Conservation (phyloP, 2,113 vertebrate species). For the Emydura subglobosa region DNA sequence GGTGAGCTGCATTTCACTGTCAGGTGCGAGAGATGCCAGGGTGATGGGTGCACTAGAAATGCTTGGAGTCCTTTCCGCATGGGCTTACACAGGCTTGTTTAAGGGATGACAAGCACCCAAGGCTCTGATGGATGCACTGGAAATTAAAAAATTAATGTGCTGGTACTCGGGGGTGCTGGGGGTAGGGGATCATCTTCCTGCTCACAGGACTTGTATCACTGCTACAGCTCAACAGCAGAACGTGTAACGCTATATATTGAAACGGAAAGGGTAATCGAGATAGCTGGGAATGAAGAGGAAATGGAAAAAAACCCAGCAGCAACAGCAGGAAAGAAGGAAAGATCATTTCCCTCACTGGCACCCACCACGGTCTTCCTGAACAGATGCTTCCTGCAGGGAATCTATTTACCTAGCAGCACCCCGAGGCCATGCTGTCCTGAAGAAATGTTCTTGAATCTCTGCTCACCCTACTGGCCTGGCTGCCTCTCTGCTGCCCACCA, state of each 20-base stretch:
- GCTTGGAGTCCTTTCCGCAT: background rate
- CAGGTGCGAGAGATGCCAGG: background rate
- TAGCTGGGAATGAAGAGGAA: background rate
- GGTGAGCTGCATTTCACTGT: background rate
- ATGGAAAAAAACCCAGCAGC: background rate
- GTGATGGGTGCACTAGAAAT: background rate
- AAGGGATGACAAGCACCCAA: background rate
- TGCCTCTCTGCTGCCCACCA: background rate
- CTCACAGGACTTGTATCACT: background rate
- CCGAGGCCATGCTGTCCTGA: background rate
- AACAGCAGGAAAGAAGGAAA: background rate
- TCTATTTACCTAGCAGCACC: background rate
- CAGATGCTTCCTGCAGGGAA: background rate
- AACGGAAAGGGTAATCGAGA: background rate
- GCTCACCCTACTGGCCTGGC: background rate
- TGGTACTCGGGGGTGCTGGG: background rate
- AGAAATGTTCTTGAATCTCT: background rate
- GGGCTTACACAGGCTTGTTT: background rate
- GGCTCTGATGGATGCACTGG: background rate
- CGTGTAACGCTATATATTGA: background rate
- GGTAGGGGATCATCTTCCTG: background rate
- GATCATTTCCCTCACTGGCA: background rate
- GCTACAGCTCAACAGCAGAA: background rate
- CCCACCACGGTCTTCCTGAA: background rate
- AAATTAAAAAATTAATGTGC: background rate